Evolutionary conservation across 2,797 vertebrate genomes (phyloP).

Genomic region (Melanotaenia nigrans): DNA sequence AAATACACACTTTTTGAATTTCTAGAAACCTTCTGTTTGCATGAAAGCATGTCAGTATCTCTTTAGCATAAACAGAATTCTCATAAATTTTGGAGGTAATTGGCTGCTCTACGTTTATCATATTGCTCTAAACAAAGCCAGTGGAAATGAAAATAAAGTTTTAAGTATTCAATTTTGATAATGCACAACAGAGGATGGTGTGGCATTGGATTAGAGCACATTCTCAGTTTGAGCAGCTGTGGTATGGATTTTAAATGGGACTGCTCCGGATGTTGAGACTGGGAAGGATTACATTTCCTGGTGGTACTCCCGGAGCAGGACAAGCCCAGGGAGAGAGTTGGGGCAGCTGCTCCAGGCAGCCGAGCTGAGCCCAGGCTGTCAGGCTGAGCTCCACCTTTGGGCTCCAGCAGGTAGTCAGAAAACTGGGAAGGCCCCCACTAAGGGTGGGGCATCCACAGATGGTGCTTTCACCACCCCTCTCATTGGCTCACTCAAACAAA

Average conservation of each 20-base stretch:
- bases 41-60: constrained; percentile 66
- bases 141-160: constrained; percentile 64
- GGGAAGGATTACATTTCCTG: constrained; percentile 78
- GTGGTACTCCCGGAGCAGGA: constrained; percentile 76
- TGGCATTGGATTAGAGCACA: constrained; percentile 44
- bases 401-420: constrained; percentile 75
- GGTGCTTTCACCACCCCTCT: constrained; percentile 66
- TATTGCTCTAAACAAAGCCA: constrained; percentile 67
- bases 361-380: constrained; percentile 76
- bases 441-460: constrained; percentile 76
- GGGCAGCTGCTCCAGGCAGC: constrained; percentile 78
- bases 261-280: constrained; percentile 69
- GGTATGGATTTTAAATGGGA: constrained; percentile 68
- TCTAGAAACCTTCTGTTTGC: constrained; percentile 64
- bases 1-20: constrained; percentile 70
- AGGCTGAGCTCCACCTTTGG: constrained; percentile 80
- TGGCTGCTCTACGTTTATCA: constrained; percentile 76
- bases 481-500: constrained; percentile 42
- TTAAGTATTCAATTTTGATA: constrained; percentile 66
- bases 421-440: constrained; percentile 52
- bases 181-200: constrained; percentile 36
- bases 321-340: constrained; percentile 71
- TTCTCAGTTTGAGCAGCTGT: constrained; percentile 73
- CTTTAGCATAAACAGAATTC: constrained; percentile 74
- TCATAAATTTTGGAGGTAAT: constrained; percentile 74